Evolutionary conservation across 2,113 vertebrate genomes (phyloP), one percentile per base, ranked within the genome.

Genomic region (Collichthys lucidus): DNA sequence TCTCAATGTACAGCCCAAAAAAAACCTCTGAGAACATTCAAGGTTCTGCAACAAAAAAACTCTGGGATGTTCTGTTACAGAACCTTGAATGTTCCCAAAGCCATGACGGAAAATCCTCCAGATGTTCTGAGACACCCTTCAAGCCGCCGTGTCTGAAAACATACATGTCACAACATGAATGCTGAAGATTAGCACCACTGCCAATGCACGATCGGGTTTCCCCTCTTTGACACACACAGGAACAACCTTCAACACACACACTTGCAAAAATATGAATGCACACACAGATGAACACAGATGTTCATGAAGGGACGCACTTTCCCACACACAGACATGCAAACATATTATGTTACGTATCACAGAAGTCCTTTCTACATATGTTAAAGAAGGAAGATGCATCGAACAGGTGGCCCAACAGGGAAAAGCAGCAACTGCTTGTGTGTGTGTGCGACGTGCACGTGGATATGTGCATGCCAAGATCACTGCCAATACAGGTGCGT

Each of bases 141-240:
- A 60, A 42, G 5, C 62, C 12, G 19, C 62, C 42, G 20, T 1
- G 24, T 59, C 64, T 24, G 11, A 10, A 20, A 50, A 75, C 75
- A 71, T 7, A 73, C 75, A 77, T 59, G 63, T 16, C 47, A 60
- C 66, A 10, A 26, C 71, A 77, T 29, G 35, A 74, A 66, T 14
- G 31, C 17, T 11, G 55, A 31, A 56, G 85, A 87, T 80, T 76
- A 85, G 55, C 55, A n/a, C 81, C 35, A 0, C 78, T 29, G 40
- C 52, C 86, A 72, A 82, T 73, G 60, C 22, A 31, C 0, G 82
- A 88, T 93, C 80, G 3, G 60, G 81, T 91, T 91, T 88, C 83
- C 46, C 12, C 9, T 63, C 53, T 55, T n/a, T 42, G 46, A 5
- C 47, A 64, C n/a, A 79, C 59, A 16, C 46, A 52, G 11, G 71